These are phyloP conservation scores for Chelon labrosus DNA, from an alignment of 2,797 vertebrate genomes.

Conservation along the genomic window DNA sequence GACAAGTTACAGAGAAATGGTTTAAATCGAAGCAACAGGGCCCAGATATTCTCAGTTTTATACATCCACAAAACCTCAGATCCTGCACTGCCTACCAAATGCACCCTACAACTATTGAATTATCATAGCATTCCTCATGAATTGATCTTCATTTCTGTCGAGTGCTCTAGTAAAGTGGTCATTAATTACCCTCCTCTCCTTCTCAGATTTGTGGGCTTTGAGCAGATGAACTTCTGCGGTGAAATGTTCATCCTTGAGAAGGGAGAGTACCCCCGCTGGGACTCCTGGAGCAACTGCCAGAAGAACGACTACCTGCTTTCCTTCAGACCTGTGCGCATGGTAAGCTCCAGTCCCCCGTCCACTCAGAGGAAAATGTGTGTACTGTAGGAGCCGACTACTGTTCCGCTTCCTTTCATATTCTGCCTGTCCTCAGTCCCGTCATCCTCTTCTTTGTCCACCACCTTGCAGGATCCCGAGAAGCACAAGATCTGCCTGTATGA, in stretches of 20 bases:
- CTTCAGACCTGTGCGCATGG: slow-evolving; percentile 87
- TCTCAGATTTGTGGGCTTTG: slow-evolving; percentile 84
- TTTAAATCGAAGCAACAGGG: neutral
- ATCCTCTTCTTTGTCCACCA: neutral
- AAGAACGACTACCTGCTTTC: slow-evolving; percentile 88
- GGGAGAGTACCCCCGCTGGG: slow-evolving; percentile 89
- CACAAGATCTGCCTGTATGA: slow-evolving; percentile 86
- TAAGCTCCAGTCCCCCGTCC: slow-evolving; percentile 38
- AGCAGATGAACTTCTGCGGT: slow-evolving; percentile 89
- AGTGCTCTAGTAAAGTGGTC: no score
- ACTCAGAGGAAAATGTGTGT: no score
- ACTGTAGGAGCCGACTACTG: no score
- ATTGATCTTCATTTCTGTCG: no score
- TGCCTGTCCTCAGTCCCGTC: neutral
- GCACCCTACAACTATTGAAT: no score
- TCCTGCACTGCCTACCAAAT: neutral
- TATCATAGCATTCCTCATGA: no score
- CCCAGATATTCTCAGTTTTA: neutral
- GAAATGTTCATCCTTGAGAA: slow-evolving; percentile 90
- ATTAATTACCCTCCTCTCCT: no score
- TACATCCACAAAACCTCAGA: neutral
- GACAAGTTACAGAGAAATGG: neutral
- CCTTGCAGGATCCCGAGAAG: slow-evolving; percentile 80
- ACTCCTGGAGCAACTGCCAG: slow-evolving; percentile 89
- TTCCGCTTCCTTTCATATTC: neutral